Evolutionary conservation across 2,797 vertebrate genomes (phyloP).

Genomic region (Benthosema pterotum): DNA sequence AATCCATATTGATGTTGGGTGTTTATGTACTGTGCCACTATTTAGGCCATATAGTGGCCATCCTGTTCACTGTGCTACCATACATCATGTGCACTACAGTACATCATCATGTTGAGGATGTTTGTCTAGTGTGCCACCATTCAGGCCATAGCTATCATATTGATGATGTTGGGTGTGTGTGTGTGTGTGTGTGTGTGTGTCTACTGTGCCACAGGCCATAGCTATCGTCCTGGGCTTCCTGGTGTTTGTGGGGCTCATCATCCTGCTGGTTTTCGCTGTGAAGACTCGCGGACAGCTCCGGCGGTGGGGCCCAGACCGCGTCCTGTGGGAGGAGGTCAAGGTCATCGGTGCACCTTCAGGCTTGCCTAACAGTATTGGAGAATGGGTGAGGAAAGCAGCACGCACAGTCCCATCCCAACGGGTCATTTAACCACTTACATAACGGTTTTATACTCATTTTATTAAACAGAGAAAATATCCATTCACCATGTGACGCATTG

Average conservation of each 20-base stretch:
- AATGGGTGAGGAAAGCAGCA: slow-evolving; percentile 84
- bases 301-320: slow-evolving; percentile 77
- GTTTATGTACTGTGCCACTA: neutral
- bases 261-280: slow-evolving; percentile 88
- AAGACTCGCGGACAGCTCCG: slow-evolving; percentile 84
- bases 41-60: slow-evolving; percentile 88
- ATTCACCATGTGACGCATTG: too few relatives aligned
- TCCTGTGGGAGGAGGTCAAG: slow-evolving; percentile 88
- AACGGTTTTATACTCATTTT: too few relatives aligned
- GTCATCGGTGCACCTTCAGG: slow-evolving; percentile 40
- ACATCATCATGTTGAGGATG: slow-evolving; percentile 81
- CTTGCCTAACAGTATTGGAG: slow-evolving; percentile 80
- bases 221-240: slow-evolving; percentile 89
- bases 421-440: too few relatives aligned
- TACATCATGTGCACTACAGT: too few relatives aligned
- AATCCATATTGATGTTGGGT: neutral
- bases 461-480: too few relatives aligned
- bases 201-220: slow-evolving; percentile 79
- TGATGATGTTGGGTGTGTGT: neutral
- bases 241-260: slow-evolving; percentile 84
- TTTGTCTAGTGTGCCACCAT: too few relatives aligned
- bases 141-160: too few relatives aligned
- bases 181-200: neutral
- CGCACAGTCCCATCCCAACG: too few relatives aligned
- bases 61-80: slow-evolving; percentile 56